phyloP scores from a whole-genome alignment of 2,888 invertebrate species.

The Portevinia maculata region DNA sequence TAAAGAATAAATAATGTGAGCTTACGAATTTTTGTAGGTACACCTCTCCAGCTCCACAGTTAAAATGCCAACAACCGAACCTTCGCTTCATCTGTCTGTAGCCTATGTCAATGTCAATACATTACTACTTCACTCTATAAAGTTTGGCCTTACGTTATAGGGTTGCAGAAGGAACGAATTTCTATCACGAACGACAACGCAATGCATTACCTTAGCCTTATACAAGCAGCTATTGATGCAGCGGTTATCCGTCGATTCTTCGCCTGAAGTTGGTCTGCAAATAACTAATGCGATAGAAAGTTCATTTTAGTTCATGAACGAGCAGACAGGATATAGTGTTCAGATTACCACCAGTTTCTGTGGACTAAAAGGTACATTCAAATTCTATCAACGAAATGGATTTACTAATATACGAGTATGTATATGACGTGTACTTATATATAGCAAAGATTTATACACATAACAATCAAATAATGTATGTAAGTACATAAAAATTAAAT shows the following conservation, averaged over 20 bases:
- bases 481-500: too few relatives aligned
- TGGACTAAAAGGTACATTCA: constrained; percentile 16
- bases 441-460: too few relatives aligned
- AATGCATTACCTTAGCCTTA: constrained; percentile 18
- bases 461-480: too few relatives aligned
- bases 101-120: constrained; percentile 52
- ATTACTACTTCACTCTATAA: constrained; percentile 55
- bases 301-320: constrained; percentile 44
- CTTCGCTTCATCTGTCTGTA: constrained; percentile 31
- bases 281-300: constrained; percentile 58
- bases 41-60: constrained; percentile 4
- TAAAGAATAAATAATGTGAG: constrained; percentile 22
- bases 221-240: constrained; percentile 56
- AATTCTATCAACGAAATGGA: constrained; percentile 36
- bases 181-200: constrained; percentile 20
- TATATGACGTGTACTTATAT: too few relatives aligned
- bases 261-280: constrained; percentile 55
- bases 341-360: constrained; percentile 36
- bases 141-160: constrained; percentile 37
- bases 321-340: constrained; percentile 59
- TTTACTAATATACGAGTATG: constrained; percentile 39
- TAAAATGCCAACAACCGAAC: constrained; percentile 18
- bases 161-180: neutral
- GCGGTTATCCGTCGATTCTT: constrained; percentile 57
- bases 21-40: constrained; percentile 21